Percentiles rank a stretch among this genome's conserved stretches.
Evolutionary conservation across 2,113 vertebrate species (phyloP).

Genomic region (Sylvilagus bachmani): DNA sequence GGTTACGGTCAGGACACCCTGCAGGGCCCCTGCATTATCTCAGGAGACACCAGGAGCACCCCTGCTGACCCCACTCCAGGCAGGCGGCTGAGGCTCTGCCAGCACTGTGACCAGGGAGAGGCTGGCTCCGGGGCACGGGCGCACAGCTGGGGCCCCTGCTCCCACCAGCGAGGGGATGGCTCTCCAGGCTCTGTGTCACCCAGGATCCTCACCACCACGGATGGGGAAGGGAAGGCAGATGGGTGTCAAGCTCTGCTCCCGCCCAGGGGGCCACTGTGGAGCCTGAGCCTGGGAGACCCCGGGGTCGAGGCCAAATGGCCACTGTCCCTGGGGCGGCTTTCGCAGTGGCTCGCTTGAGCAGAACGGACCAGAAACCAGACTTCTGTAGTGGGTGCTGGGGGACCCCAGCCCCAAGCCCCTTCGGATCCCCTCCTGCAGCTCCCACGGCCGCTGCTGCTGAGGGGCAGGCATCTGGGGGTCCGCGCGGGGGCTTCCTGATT

Average conservation of each 20-base stretch:
- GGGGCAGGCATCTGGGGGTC: not conserved
- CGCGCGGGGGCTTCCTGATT: not conserved
- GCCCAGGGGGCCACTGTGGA: not conserved
- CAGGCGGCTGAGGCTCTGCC: not conserved
- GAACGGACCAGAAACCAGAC: not conserved
- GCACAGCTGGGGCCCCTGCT: not conserved
- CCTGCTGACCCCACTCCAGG: too few species aligned
- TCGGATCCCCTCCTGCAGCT: accelerated
- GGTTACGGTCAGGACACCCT: not conserved
- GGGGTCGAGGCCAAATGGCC: not conserved
- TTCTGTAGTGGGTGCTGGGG: too few species aligned
- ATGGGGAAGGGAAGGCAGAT: not conserved
- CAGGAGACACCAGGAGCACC: not conserved
- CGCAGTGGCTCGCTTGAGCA: not conserved
- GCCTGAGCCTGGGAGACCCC: not conserved
- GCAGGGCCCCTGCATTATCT: too few species aligned
- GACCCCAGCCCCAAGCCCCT: not conserved
- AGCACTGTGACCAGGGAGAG: not conserved
- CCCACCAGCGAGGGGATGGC: not conserved
- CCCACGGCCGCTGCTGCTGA: not conserved
- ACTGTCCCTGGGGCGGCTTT: accelerated
- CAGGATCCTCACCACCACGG: not conserved
- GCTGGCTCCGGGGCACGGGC: not conserved
- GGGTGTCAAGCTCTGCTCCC: accelerated
- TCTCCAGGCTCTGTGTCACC: not conserved